Evolutionary conservation across 2,888 invertebrate genomes (phyloP).

Genomic region (Ichneumoninae sp.): DNA sequence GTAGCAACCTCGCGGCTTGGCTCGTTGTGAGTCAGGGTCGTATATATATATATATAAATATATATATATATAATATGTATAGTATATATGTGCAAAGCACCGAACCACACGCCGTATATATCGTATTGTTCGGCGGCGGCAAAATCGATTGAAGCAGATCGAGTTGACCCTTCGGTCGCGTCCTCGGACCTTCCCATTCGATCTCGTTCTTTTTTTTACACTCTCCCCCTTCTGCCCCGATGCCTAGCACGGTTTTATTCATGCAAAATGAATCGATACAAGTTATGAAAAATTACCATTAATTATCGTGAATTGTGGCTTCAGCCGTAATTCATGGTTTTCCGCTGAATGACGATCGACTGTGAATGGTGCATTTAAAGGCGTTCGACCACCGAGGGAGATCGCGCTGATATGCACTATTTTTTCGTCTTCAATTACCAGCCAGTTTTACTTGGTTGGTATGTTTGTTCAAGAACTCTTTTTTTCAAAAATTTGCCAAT

Average conservation of each 20-base stretch:
- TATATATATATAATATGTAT: background rate
- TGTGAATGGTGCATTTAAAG: background rate
- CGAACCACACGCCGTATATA: conserved; percentile 14
- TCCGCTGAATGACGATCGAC: conserved; percentile 1
- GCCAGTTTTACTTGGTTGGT: background rate
- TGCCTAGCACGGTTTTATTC: conserved; percentile 54
- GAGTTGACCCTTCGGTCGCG: conserved; percentile 69
- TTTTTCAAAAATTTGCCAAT: background rate
- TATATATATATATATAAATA: background rate
- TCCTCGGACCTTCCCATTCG: conserved; percentile 63
- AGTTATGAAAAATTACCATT: background rate
- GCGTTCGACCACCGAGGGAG: background rate
- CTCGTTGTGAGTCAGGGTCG: conserved; percentile 62
- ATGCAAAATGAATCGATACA: conserved; percentile 26
- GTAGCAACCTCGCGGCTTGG: conserved; percentile 63
- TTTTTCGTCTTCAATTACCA: background rate
- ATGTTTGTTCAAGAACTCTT: too few species aligned
- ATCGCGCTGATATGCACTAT: background rate
- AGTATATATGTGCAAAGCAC: conserved; percentile 28
- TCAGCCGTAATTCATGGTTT: conserved; percentile 2
- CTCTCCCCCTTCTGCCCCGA: conserved; percentile 22
- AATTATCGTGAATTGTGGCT: conserved; percentile 18
- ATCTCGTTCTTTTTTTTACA: conserved; percentile 46
- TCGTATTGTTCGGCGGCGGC: conserved; percentile 65
- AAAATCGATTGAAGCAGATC: conserved; percentile 70